A percentile compares a stretch with the other conserved stretches of the same genome.
These are phyloP conservation scores for Butorides virescens DNA, from an alignment of 2,113 vertebrate genomes.

Conservation along the genomic window DNA sequence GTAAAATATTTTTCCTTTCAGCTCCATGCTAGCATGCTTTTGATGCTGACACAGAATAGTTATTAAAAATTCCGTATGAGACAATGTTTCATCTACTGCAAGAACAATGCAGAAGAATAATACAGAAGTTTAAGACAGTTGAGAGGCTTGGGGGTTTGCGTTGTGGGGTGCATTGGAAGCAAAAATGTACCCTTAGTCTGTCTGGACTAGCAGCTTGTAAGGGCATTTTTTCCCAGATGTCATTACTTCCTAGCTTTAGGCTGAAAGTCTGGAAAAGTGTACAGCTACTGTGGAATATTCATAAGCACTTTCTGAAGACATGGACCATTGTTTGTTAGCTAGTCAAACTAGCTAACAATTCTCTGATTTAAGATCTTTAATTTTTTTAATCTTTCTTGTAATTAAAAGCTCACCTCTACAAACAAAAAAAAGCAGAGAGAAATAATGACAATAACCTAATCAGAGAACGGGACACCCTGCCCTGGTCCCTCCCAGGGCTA, in stretches of 20 bases:
- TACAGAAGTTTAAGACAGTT: neutral
- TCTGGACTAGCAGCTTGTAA: neutral
- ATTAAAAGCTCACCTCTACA: neutral
- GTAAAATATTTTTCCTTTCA: constrained; percentile 61
- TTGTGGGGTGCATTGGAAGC: neutral
- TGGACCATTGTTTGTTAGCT: neutral
- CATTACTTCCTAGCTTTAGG: neutral
- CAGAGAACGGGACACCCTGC: neutral
- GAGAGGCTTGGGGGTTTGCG: neutral
- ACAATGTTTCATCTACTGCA: neutral
- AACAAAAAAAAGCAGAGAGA: neutral
- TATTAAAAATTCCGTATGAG: constrained; percentile 57
- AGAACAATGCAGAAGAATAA: neutral
- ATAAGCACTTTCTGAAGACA: neutral
- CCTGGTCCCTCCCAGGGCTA: neutral
- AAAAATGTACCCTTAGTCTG: neutral
- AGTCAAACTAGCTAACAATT: neutral
- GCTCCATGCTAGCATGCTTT: neutral
- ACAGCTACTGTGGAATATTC: neutral
- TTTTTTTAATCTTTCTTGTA: neutral
- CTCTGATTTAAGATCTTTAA: neutral
- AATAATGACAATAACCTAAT: neutral
- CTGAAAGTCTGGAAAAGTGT: neutral
- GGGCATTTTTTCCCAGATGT: neutral
- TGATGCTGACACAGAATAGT: constrained; percentile 45